These are phyloP conservation scores for Drosophila bifasciata DNA, from an alignment of 1,140 invertebrate genomes.

Conservation along the genomic window DNA sequence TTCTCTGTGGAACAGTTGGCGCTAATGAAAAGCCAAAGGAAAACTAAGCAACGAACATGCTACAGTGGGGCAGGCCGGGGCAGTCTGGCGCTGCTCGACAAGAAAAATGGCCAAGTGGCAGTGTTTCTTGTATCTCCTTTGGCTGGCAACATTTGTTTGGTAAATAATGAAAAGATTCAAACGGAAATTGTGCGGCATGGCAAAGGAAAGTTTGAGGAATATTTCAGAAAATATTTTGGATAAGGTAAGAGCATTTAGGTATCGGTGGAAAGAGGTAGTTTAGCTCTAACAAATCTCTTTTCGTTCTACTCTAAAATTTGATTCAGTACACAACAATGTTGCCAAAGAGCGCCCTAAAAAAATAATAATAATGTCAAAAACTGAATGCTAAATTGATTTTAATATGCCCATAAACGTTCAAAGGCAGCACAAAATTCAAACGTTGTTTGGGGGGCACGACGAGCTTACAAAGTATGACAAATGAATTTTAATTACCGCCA, in stretches of 20 bases:
- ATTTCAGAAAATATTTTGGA: constrained; percentile 1
- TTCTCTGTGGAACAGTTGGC: constrained; percentile 60
- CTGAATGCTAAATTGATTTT: constrained; percentile 78
- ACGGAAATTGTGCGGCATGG: background rate
- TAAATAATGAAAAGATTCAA: constrained; percentile 25
- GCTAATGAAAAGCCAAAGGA: constrained; percentile 67
- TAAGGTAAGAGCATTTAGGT: background rate
- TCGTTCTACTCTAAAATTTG: background rate
- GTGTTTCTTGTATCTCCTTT: constrained; percentile 11
- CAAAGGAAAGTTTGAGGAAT: background rate
- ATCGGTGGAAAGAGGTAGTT: too few relatives aligned
- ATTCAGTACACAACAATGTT: constrained; percentile 37
- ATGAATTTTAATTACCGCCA: constrained; percentile 75
- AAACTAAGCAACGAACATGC: constrained; percentile 20
- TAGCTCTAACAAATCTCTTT: too few relatives aligned
- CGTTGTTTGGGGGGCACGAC: constrained; percentile 41
- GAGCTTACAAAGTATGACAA: constrained; percentile 74
- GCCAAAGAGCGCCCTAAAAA: constrained; percentile 8
- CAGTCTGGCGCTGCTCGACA: constrained; percentile 7
- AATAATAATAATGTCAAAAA: constrained; percentile 53
- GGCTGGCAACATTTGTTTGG: constrained; percentile 55
- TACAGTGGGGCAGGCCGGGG: constrained; percentile 32
- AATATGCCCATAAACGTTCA: constrained; percentile 41
- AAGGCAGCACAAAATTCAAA: constrained; percentile 7
- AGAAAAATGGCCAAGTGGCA: constrained; percentile 53